Evolutionary conservation across 2,888 invertebrate species (phyloP).

Genomic region (Loripinus fragilis): DNA sequence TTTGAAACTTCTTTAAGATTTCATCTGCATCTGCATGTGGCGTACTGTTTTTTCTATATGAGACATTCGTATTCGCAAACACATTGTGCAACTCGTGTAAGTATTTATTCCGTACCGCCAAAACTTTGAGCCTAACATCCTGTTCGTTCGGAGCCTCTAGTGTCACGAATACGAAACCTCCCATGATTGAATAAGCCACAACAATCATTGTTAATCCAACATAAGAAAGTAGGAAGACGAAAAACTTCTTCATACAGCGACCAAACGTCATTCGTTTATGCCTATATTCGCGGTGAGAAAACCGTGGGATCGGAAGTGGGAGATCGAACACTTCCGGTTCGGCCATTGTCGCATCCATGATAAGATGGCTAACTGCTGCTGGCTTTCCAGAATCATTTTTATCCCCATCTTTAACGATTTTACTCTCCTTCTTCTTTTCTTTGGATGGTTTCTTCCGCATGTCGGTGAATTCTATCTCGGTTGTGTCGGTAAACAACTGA

Average conservation of each 20-base stretch:
- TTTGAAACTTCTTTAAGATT: constrained; percentile 91
- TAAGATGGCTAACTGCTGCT: neutral
- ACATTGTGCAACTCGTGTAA: neutral
- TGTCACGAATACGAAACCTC: constrained; percentile 94
- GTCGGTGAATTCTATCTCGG: neutral
- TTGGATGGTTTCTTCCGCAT: neutral
- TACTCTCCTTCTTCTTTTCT: constrained; percentile 8
- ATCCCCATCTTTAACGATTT: neutral
- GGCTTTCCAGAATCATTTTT: neutral
- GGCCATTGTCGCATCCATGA: constrained; percentile 7
- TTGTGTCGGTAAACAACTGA: neutral
- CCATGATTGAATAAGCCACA: constrained; percentile 93
- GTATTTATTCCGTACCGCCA: constrained; percentile 25
- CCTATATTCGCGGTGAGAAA: neutral
- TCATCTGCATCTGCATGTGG: constrained; percentile 86
- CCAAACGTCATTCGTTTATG: constrained; percentile 1
- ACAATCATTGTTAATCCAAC: constrained; percentile 97
- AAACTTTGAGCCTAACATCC: constrained; percentile 56
- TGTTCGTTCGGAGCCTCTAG: constrained; percentile 85
- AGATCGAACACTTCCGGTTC: constrained; percentile 7
- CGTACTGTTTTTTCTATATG: constrained; percentile 94
- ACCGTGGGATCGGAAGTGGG: neutral
- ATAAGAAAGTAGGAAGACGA: constrained; percentile 98
- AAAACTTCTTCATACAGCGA: constrained; percentile 85
- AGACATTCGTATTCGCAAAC: constrained; percentile 80